phyloP scores from a whole-genome alignment of 2,797 vertebrate genomes.

The Craterocephalus amniculus region DNA sequence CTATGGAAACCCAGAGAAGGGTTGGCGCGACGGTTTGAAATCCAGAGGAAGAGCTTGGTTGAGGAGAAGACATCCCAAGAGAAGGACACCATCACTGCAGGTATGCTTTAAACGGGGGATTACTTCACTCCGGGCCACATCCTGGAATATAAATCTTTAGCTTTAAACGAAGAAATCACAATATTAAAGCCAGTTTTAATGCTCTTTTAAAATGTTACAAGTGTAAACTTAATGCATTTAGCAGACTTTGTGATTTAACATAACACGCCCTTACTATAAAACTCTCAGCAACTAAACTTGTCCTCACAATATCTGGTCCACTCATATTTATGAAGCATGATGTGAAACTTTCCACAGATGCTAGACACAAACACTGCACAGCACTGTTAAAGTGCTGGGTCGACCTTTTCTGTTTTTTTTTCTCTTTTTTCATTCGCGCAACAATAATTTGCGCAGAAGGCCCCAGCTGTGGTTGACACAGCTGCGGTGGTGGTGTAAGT shows the following conservation, averaged over 20 bases:
- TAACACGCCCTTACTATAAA: slow-evolving; percentile 36
- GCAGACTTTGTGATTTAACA: slow-evolving; percentile 34
- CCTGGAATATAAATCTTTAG: slow-evolving; percentile 8
- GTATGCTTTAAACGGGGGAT: slow-evolving; percentile 61
- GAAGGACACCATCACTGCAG: slow-evolving; percentile 86
- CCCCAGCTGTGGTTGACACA: slow-evolving; percentile 62
- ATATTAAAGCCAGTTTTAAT: slow-evolving; percentile 43
- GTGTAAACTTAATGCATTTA: slow-evolving; percentile 25
- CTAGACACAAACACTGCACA: slow-evolving; percentile 19
- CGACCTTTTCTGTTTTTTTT: slow-evolving; percentile 18
- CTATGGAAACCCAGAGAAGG: slow-evolving; percentile 88
- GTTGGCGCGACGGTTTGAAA: slow-evolving; percentile 84
- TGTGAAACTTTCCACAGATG: slow-evolving; percentile 37
- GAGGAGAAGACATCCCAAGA: slow-evolving; percentile 83
- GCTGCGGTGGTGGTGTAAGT: slow-evolving; percentile 50
- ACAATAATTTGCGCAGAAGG: slow-evolving; percentile 10
- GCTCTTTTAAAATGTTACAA: slow-evolving; percentile 47
- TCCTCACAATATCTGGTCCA: background rate
- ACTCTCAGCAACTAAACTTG: background rate
- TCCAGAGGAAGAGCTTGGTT: slow-evolving; percentile 78
- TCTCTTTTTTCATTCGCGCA: slow-evolving; percentile 12
- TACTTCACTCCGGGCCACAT: background rate
- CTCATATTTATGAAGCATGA: slow-evolving; percentile 17
- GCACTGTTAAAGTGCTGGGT: slow-evolving; percentile 25
- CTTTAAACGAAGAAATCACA: slow-evolving; percentile 40